Evolutionary conservation across 2,888 invertebrate genomes (phyloP).

Genomic region (Xylophagus ater): DNA sequence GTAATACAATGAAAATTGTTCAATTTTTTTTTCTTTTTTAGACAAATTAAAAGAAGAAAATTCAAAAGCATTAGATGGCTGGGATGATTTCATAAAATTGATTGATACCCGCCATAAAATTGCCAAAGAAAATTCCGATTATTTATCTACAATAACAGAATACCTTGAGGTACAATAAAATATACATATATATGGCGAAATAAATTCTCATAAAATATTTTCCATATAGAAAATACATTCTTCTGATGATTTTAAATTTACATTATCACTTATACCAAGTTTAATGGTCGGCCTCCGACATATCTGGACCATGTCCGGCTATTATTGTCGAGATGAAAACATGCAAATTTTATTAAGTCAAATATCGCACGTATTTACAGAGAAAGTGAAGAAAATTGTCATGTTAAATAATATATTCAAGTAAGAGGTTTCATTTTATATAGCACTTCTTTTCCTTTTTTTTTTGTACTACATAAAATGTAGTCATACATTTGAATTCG

Average conservation of each 20-base stretch:
- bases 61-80: conserved; percentile 24
- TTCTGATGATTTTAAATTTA: conserved; percentile 56
- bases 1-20: conserved; percentile 40
- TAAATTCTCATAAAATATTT: background rate
- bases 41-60: conserved; percentile 24
- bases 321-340: conserved; percentile 72
- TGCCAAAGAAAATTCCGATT: conserved; percentile 38
- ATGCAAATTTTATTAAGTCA: conserved; percentile 76
- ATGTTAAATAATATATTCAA: conserved; percentile 63
- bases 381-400: conserved; percentile 61
- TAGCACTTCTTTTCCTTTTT: too few relatives aligned
- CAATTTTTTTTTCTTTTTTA: conserved; percentile 47
- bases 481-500: too few relatives aligned
- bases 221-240: conserved; percentile 51
- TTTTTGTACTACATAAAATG: too few relatives aligned
- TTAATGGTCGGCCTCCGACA: conserved; percentile 76
- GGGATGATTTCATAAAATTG: conserved; percentile 23
- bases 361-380: conserved; percentile 71
- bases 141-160: conserved; percentile 34
- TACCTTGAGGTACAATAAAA: conserved; percentile 39
- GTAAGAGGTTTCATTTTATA: too few relatives aligned
- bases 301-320: conserved; percentile 83
- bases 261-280: conserved; percentile 61
- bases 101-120: conserved; percentile 27
- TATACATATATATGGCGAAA: background rate